phyloP scores from a whole-genome alignment of 2,888 invertebrate species.

The Ophion ellenae region DNA sequence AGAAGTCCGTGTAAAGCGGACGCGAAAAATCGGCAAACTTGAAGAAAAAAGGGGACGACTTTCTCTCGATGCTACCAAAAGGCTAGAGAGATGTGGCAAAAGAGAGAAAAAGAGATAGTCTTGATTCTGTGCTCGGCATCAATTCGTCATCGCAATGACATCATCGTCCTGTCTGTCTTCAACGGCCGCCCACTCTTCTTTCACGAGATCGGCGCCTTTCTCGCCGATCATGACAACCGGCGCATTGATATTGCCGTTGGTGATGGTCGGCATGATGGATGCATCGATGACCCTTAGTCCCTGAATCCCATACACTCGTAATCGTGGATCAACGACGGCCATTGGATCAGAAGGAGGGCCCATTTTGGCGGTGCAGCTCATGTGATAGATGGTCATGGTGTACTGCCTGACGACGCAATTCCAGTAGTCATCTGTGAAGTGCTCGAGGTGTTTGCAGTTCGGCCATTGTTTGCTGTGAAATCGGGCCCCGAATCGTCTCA shows the following conservation, averaged over 20 bases:
- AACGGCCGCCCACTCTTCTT: slow-evolving; percentile 87
- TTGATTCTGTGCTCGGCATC: slow-evolving; percentile 18
- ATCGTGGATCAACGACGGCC: slow-evolving; percentile 92
- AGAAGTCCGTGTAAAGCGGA: not conserved
- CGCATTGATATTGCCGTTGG: slow-evolving; percentile 94
- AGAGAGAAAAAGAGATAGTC: not conserved
- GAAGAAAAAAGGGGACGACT: not conserved
- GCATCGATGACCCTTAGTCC: slow-evolving; percentile 94
- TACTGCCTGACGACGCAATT: slow-evolving; percentile 92
- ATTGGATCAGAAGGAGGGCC: slow-evolving; percentile 90
- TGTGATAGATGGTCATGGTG: slow-evolving; percentile 94
- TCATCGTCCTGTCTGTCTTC: slow-evolving; percentile 66
- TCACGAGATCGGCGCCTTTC: slow-evolving; percentile 93
- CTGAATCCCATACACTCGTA: slow-evolving; percentile 91
- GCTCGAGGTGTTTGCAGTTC: slow-evolving; percentile 92
- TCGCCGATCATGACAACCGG: slow-evolving; percentile 95
- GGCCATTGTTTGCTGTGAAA: slow-evolving; percentile 91
- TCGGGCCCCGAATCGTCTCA: slow-evolving; percentile 91
- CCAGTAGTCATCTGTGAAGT: slow-evolving; percentile 94
- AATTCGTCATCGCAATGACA: not conserved
- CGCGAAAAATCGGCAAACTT: not conserved
- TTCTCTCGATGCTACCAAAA: not conserved
- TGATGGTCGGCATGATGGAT: slow-evolving; percentile 94
- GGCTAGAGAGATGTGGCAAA: not conserved
- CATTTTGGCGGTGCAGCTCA: slow-evolving; percentile 94